phyloP scores from a whole-genome alignment of 2,797 vertebrate genomes.

The Pseudocheirus occidentalis region DNA sequence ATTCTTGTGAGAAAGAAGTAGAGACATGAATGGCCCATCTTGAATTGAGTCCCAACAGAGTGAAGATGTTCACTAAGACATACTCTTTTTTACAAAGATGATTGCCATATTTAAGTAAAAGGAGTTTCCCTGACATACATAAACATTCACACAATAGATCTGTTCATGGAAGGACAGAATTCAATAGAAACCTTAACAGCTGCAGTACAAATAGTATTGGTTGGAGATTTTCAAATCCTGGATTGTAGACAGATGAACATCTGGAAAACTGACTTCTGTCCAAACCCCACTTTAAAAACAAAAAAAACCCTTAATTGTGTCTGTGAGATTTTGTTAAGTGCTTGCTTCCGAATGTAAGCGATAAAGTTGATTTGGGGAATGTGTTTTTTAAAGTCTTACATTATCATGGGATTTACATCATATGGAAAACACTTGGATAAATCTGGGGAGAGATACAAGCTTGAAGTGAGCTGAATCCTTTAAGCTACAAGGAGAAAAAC shows the following conservation, averaged over 20 bases:
- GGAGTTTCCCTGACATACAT: background rate
- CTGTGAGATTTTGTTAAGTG: slow-evolving; percentile 77
- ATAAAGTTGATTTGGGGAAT: background rate
- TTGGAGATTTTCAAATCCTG: slow-evolving; percentile 78
- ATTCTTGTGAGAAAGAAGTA: background rate
- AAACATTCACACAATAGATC: slow-evolving; percentile 65
- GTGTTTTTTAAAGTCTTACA: background rate
- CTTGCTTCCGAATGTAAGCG: background rate
- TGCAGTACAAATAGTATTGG: slow-evolving; percentile 78
- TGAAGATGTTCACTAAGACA: background rate
- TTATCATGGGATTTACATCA: background rate
- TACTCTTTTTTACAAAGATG: background rate
- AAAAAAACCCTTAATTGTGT: slow-evolving; percentile 73
- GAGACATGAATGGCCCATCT: background rate
- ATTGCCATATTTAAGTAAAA: background rate
- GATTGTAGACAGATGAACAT: slow-evolving; percentile 78
- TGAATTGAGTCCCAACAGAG: background rate
- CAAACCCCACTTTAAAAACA: slow-evolving; percentile 70
- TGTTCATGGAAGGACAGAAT: slow-evolving; percentile 71
- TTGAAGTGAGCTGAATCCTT: background rate
- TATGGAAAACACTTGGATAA: background rate
- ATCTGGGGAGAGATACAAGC: background rate
- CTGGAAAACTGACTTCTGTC: slow-evolving; percentile 81
- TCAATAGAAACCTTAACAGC: slow-evolving; percentile 80
- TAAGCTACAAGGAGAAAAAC: background rate